Conservation (phyloP, 1,140 invertebrate species). For the Bombus superbus region DNA sequence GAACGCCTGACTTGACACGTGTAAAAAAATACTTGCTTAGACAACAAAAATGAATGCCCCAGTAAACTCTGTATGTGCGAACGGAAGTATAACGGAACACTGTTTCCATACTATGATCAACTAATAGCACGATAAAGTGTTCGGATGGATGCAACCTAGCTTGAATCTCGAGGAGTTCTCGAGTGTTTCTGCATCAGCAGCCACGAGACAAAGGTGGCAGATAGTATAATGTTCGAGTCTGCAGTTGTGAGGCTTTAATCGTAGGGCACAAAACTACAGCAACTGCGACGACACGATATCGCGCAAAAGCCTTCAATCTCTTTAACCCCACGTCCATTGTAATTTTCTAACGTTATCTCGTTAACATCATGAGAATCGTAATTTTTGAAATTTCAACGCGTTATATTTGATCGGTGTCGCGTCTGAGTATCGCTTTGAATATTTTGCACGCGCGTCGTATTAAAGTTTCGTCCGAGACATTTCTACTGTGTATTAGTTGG, state of each 20-base stretch:
- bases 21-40: not conserved
- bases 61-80: not conserved
- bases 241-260: constrained; percentile 13
- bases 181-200: constrained; percentile 50
- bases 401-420: too few relatives aligned
- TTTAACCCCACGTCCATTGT: not conserved
- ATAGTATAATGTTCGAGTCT: constrained; percentile 28
- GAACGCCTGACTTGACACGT: not conserved
- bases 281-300: not conserved
- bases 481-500: constrained; percentile 12
- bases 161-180: constrained; percentile 34
- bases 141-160: constrained; percentile 15
- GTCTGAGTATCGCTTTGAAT: too few relatives aligned
- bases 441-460: not conserved
- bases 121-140: constrained; percentile 33
- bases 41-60: not conserved
- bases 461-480: not conserved
- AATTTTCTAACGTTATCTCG: not conserved
- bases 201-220: constrained; percentile 3
- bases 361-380: too few relatives aligned
- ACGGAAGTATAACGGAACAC: not conserved
- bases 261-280: not conserved
- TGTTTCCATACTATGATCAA: constrained; percentile 21
- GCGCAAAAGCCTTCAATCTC: constrained; percentile 11
- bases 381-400: too few relatives aligned